phyloP scores from a whole-genome alignment of 2,888 invertebrate genomes.

The Desoria tigrina region DNA sequence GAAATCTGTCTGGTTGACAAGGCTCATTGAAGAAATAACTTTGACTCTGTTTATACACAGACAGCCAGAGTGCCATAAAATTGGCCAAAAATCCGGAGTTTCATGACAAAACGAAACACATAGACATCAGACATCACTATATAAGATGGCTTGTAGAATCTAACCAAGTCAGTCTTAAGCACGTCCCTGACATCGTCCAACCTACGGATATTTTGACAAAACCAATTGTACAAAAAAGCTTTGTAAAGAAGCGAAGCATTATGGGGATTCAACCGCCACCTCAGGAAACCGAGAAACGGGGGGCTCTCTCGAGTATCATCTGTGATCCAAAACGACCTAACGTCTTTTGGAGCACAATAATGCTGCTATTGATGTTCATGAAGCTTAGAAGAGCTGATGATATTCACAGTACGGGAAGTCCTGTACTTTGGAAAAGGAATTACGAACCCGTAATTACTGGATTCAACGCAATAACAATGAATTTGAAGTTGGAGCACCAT shows the following conservation, averaged over 20 bases:
- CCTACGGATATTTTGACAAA: conserved; percentile 19
- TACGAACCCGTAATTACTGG: conserved; percentile 7
- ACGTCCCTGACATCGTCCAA: conserved; percentile 11
- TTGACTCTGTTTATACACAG: conserved; percentile 9
- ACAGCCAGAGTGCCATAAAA: conserved; percentile 40
- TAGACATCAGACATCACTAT: conserved; percentile 47
- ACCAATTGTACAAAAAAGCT: neutral
- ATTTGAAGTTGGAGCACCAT: neutral
- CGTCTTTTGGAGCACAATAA: neutral
- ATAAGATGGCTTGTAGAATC: conserved; percentile 22
- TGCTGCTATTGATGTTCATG: neutral
- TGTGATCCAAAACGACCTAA: conserved; percentile 6
- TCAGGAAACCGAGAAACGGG: neutral
- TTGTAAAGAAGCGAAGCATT: neutral
- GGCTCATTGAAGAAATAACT: neutral
- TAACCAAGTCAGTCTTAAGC: neutral
- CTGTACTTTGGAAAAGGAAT: conserved; percentile 15
- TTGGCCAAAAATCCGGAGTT: conserved; percentile 48
- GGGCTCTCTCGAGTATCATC: too few relatives aligned
- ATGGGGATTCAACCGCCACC: neutral
- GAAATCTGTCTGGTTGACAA: too few relatives aligned
- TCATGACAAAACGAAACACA: conserved; percentile 52
- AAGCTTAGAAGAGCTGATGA: conserved; percentile 1
- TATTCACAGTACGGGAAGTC: conserved; percentile 2
- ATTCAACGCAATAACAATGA: conserved; percentile 11